Evolutionary conservation across 1,140 invertebrate genomes (phyloP).

Genomic region (Triops longicaudatus): DNA sequence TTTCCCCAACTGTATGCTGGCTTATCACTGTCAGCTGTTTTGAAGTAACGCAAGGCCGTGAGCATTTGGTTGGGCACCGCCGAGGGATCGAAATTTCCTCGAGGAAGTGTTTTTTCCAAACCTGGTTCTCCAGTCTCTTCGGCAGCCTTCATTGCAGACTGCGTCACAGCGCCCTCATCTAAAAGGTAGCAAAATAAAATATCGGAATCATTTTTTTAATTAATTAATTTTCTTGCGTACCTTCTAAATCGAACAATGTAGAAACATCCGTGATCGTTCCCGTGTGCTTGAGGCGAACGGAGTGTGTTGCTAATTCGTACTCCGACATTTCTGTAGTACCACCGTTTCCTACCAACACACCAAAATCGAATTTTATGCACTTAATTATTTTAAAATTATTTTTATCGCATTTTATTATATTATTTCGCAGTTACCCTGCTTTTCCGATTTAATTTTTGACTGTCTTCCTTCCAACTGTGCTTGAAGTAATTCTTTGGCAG

Average conservation of each 20-base stretch:
- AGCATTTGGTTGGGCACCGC: constrained; percentile 42
- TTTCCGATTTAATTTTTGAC: background rate
- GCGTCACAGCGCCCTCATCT: constrained; percentile 20
- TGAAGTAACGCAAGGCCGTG: constrained; percentile 43
- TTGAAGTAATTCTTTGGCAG: constrained; percentile 17
- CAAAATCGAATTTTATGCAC: too few species aligned
- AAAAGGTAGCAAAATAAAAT: background rate
- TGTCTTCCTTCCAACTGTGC: constrained; percentile 3
- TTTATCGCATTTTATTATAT: too few species aligned
- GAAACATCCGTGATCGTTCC: constrained; percentile 42
- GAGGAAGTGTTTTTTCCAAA: constrained; percentile 18
- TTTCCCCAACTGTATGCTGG: background rate
- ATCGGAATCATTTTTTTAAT: background rate
- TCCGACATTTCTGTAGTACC: constrained; percentile 1
- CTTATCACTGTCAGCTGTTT: constrained; percentile 32
- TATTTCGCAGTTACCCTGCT: background rate
- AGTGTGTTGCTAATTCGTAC: constrained; percentile 45
- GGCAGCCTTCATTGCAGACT: constrained; percentile 12
- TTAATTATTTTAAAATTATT: too few species aligned
- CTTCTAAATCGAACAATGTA: constrained; percentile 39
- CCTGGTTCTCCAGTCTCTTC: constrained; percentile 20
- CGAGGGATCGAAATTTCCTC: constrained; percentile 25
- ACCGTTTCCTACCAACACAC: constrained; percentile 9
- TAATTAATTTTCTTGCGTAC: background rate
- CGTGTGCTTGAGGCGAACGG: constrained; percentile 42